These are phyloP conservation scores for Zhuqinia jingwanae DNA, from an alignment of 2,888 invertebrate species.

Conservation along the genomic window DNA sequence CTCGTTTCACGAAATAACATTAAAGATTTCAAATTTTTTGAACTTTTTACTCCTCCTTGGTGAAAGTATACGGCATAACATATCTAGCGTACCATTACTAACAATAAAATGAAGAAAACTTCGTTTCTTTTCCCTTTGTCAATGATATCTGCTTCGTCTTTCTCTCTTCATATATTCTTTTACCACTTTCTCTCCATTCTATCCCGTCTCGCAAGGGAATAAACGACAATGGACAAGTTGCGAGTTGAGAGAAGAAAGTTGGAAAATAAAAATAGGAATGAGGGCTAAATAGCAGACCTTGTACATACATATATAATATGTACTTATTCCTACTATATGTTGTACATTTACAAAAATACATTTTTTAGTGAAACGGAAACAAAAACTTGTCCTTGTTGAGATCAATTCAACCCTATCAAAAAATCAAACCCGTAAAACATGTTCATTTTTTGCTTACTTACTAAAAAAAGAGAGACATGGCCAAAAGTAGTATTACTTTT, in stretches of 20 bases:
- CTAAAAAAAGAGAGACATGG: constrained; percentile 4
- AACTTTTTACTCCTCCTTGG: too few species aligned
- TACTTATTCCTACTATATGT: not conserved
- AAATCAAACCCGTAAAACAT: constrained; percentile 46
- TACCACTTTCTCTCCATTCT: not conserved
- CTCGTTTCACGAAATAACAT: not conserved
- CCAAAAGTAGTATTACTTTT: constrained; percentile 34
- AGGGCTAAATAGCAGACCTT: not conserved
- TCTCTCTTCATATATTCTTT: not conserved
- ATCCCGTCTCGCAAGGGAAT: constrained; percentile 35
- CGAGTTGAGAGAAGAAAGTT: constrained; percentile 16
- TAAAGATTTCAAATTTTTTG: too few species aligned
- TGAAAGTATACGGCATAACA: too few species aligned
- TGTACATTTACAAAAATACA: constrained; percentile 39
- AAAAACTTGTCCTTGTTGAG: constrained; percentile 45
- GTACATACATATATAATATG: too few species aligned
- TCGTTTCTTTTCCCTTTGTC: too few species aligned
- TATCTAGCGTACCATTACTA: too few species aligned
- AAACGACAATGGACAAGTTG: constrained; percentile 45
- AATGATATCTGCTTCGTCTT: too few species aligned
- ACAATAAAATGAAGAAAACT: too few species aligned
- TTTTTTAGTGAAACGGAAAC: constrained; percentile 31
- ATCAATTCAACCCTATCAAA: constrained; percentile 44
- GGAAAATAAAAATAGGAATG: constrained; percentile 47
- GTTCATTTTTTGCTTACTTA: constrained; percentile 28